Evolutionary conservation across 35 echinoderm and acorn worm species (phyloP).

Genomic region (Lytechinus variegatus): DNA sequence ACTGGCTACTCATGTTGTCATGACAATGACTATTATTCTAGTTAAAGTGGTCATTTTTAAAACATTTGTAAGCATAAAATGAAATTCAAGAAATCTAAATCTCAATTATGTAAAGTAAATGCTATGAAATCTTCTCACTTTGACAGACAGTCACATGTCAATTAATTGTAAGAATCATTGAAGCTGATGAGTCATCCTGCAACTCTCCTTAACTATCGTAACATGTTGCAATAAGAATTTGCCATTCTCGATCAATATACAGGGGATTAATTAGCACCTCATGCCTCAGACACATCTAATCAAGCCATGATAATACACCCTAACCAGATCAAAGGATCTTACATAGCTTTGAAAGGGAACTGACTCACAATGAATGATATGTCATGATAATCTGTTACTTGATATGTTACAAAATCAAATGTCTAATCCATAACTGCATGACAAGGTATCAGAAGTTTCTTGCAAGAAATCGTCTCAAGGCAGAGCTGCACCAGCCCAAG

Average conservation of each 20-base stretch:
- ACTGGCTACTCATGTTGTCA: too few species aligned
- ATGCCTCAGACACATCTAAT: background rate
- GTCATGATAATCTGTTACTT: background rate
- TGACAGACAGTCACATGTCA: too few species aligned
- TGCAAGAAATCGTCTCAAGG: too few species aligned
- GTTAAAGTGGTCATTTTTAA: too few species aligned
- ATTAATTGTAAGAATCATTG: too few species aligned
- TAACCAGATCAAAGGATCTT: background rate
- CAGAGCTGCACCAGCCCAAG: too few species aligned
- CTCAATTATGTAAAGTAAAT: too few species aligned
- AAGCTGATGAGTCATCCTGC: too few species aligned
- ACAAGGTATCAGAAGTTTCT: background rate
- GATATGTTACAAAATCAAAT: background rate
- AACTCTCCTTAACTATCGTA: background rate
- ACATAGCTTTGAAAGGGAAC: background rate
- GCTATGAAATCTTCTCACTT: too few species aligned
- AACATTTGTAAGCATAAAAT: too few species aligned
- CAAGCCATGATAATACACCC: background rate
- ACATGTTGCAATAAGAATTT: background rate
- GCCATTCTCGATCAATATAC: background rate
- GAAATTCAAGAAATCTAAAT: too few species aligned
- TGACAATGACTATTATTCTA: too few species aligned
- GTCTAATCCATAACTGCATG: background rate
- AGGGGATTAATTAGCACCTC: background rate
- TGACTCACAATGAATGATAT: background rate